These are phyloP conservation scores for Aleadryas rufinucha DNA, from an alignment of 2,113 vertebrate genomes.

Conservation along the genomic window DNA sequence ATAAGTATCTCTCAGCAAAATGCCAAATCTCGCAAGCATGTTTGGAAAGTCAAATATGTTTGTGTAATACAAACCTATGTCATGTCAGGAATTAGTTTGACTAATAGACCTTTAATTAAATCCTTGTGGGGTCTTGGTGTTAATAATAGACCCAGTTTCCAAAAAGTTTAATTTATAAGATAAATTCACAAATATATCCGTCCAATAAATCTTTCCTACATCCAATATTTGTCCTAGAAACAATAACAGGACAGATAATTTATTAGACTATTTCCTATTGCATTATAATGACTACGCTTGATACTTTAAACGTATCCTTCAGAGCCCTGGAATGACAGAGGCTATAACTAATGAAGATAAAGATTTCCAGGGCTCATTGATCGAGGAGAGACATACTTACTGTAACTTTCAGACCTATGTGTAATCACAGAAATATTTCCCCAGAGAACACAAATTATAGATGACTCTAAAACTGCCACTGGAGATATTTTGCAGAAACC, in stretches of 20 bases:
- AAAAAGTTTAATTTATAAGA: slow-evolving; percentile 74
- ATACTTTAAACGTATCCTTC: neutral
- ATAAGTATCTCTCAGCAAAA: slow-evolving; percentile 72
- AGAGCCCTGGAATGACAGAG: neutral
- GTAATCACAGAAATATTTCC: slow-evolving; percentile 53
- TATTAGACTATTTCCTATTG: slow-evolving; percentile 54
- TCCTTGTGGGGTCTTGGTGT: slow-evolving; percentile 77
- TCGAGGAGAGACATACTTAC: slow-evolving; percentile 11
- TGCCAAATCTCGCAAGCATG: slow-evolving; percentile 63
- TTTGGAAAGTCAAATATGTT: slow-evolving; percentile 77
- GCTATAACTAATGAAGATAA: slow-evolving; percentile 48
- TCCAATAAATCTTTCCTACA: slow-evolving; percentile 64
- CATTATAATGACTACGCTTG: neutral
- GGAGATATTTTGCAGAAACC: slow-evolving; percentile 52
- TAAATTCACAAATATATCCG: slow-evolving; percentile 67
- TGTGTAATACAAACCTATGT: slow-evolving; percentile 77
- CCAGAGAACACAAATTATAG: slow-evolving; percentile 47
- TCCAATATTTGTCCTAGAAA: slow-evolving; percentile 47
- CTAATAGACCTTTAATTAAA: slow-evolving; percentile 80
- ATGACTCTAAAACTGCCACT: slow-evolving; percentile 54
- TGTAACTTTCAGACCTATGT: slow-evolving; percentile 28
- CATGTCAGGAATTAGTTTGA: slow-evolving; percentile 79
- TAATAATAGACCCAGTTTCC: slow-evolving; percentile 62
- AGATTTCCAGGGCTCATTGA: slow-evolving; percentile 14
- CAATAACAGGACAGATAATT: slow-evolving; percentile 56